A percentile compares a stretch with the other conserved stretches of the same genome.
Evolutionary conservation across 2,797 vertebrate species (phyloP).

Genomic region (Sebastes vulpes): DNA sequence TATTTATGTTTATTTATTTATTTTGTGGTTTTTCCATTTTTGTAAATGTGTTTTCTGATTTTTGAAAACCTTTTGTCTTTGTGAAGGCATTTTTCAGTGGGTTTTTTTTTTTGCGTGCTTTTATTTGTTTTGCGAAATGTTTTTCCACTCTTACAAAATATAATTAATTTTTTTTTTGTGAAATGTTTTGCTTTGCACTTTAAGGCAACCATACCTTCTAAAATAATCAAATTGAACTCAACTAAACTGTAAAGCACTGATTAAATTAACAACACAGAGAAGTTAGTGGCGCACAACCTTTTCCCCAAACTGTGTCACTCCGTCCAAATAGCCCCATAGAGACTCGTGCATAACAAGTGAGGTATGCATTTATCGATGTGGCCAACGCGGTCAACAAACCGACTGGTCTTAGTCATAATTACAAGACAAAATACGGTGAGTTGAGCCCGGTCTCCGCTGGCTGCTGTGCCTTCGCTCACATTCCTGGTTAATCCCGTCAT

Average conservation of each 20-base stretch:
- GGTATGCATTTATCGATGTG: not conserved
- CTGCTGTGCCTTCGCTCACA: constrained; percentile 49
- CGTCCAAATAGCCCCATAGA: constrained; percentile 3
- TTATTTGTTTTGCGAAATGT: not conserved
- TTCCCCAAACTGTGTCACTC: not conserved
- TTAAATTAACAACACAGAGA: not conserved
- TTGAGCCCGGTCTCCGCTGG: not conserved
- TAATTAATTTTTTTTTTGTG: not conserved
- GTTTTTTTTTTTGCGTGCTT: too few relatives aligned
- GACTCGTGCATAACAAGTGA: constrained; percentile 10
- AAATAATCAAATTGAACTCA: not conserved
- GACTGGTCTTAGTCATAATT: constrained; percentile 61
- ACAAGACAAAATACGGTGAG: constrained; percentile 58
- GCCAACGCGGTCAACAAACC: constrained; percentile 40
- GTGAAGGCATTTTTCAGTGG: not conserved
- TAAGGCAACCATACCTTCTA: not conserved
- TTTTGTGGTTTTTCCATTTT: not conserved
- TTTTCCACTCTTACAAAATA: not conserved
- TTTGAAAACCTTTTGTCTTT: not conserved
- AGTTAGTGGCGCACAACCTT: not conserved
- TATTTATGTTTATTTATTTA: too few relatives aligned
- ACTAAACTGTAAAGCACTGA: not conserved
- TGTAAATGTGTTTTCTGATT: not conserved
- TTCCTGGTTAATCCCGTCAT: constrained; percentile 76
- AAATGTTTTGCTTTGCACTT: not conserved